Base-by-base conservation (phyloP, 2,797 vertebrate genomes). In the Phalanger gymnotis region DNA sequence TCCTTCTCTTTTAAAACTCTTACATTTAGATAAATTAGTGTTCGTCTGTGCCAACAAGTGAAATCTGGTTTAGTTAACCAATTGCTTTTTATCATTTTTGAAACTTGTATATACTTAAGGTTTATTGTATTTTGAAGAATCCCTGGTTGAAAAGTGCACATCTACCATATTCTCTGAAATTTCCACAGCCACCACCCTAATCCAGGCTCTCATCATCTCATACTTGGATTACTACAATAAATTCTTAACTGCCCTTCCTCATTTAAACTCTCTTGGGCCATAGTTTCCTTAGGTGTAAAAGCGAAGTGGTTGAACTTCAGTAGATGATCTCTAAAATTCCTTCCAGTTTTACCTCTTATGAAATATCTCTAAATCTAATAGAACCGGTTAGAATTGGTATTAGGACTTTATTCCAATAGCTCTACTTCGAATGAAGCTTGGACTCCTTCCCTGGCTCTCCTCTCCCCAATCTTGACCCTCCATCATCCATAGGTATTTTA, bases 81-180 rank as follows among this genome's bases (percentile, higher is more conserved):
- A 40, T 73, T 99, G 14, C 28, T 66, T 51, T 95, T 91, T 73
- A 4, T 91, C 1, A 61, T 94, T 87, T 54, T n/a, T 27, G 54
- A 95, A 93, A 92, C 30, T 91, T 19, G 22, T 51, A 30, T n/a
- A 3, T 61, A 55, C 91, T 92, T 89, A 16, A 91, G n/a, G 31
- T 55, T 58, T 87, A 87, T 31, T 93, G 16, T 66, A 90, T 66
- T 92, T 95, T 91, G 61, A 91, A 94, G 93, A 91, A 27, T 90
- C 12, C 3, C 51, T 53, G 5, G 40, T 87, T 61, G 53, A 66
- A 91, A 93, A 92, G 53, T 81, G n/a, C 40, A 52, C 52, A 89
- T 51, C 13, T 22, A 31, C 27, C 22, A 47, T 87, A 87, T 47
- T 51, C 25, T 87, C 40, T 87, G 3, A 47, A n/a, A 47, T 87